A percentile compares a stretch with the other conserved stretches of the same genome.
These are phyloP conservation scores for Crioceris asparagi DNA, from an alignment of 2,888 invertebrate genomes.

Conservation along the genomic window DNA sequence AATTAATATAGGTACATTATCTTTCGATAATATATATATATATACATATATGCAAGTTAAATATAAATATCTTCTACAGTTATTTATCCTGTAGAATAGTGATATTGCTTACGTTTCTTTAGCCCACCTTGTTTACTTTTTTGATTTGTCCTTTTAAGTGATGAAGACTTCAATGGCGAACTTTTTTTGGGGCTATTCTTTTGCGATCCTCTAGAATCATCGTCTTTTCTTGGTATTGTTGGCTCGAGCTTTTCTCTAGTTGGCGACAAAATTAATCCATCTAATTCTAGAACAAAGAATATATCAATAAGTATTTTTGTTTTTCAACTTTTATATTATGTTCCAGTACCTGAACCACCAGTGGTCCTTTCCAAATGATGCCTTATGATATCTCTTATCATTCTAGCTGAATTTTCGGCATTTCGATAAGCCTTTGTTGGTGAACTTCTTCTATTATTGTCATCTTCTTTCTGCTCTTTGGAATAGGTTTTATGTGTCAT, in stretches of 20 bases:
- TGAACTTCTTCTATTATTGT: slow-evolving; percentile 69
- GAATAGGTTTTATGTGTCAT: slow-evolving; percentile 71
- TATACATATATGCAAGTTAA: too few species aligned
- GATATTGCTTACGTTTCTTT: slow-evolving; percentile 36
- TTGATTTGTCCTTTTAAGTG: slow-evolving; percentile 37
- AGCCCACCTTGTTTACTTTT: slow-evolving; percentile 46
- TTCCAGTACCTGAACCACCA: slow-evolving; percentile 55
- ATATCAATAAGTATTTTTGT: too few species aligned
- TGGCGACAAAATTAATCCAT: slow-evolving; percentile 58
- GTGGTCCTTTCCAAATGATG: slow-evolving; percentile 63
- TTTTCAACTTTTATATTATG: slow-evolving; percentile 15
- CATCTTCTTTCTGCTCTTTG: slow-evolving; percentile 78
- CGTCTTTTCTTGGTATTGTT: slow-evolving; percentile 48
- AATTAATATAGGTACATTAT: too few species aligned
- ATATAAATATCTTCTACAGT: too few species aligned
- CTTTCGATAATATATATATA: too few species aligned
- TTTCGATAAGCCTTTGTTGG: slow-evolving; percentile 51
- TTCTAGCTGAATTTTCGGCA: slow-evolving; percentile 36
- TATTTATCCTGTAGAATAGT: slow-evolving; percentile 8
- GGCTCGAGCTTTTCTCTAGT: slow-evolving; percentile 63
- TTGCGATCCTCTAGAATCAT: slow-evolving; percentile 41
- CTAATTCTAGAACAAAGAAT: slow-evolving; percentile 43
- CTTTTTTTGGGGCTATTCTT: slow-evolving; percentile 43
- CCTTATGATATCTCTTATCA: slow-evolving; percentile 57
- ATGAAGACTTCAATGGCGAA: slow-evolving; percentile 49